These are phyloP conservation scores for Elachura formosa DNA, from an alignment of 2,113 vertebrate species.

Conservation along the genomic window DNA sequence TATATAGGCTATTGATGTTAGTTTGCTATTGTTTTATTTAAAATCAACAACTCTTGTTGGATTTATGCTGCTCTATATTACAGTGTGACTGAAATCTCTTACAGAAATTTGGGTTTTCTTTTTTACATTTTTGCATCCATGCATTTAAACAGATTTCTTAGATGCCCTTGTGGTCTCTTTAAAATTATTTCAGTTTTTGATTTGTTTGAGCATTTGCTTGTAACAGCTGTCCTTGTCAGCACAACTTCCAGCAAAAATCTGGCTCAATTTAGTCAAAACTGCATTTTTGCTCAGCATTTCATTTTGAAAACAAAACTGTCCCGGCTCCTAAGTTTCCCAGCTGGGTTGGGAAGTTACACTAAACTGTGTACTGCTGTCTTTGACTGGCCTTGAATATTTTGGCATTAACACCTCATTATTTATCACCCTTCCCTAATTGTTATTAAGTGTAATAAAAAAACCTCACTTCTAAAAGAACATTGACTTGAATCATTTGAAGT, in stretches of 20 bases:
- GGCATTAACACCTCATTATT: neutral
- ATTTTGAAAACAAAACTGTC: neutral
- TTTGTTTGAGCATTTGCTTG: neutral
- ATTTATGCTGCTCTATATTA: neutral
- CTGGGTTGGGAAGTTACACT: neutral
- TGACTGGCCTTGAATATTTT: neutral
- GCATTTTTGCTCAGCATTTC: neutral
- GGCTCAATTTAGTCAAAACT: neutral
- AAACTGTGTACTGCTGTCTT: neutral
- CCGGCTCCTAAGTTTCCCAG: neutral
- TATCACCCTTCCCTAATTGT: neutral
- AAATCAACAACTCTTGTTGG: neutral
- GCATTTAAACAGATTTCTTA: neutral
- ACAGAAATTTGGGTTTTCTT: neutral
- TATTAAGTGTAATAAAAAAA: neutral
- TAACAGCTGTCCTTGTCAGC: neutral
- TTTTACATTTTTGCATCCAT: neutral
- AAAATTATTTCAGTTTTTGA: neutral
- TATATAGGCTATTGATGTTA: neutral
- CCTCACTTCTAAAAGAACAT: neutral
- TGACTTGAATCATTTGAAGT: neutral
- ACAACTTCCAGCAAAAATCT: neutral
- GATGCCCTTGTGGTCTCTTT: neutral
- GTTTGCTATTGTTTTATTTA: neutral
- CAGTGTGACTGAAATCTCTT: neutral